These are phyloP conservation scores for Cerceris ruficornis DNA, from an alignment of 2,888 invertebrate species.

Conservation along the genomic window DNA sequence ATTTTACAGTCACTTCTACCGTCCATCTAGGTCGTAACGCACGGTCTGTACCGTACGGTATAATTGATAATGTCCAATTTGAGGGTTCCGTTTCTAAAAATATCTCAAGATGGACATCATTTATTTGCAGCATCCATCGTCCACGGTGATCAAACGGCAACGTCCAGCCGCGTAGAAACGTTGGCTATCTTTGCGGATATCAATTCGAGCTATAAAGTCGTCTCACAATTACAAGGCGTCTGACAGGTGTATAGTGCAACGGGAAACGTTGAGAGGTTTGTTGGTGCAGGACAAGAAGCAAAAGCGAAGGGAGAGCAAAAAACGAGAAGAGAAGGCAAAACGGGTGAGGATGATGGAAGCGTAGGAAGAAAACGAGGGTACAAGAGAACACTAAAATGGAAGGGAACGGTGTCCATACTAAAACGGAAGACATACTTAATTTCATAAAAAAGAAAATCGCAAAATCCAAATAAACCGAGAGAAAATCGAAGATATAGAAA, in stretches of 20 bases:
- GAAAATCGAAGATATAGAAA: neutral
- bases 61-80: conserved; percentile 3
- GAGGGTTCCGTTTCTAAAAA: conserved; percentile 41
- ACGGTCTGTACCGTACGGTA: neutral
- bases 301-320: conserved; percentile 45
- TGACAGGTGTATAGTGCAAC: conserved; percentile 66
- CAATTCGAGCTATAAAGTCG: conserved; percentile 64
- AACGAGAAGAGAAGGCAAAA: conserved; percentile 30
- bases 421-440: neutral
- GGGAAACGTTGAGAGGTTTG: conserved; percentile 65
- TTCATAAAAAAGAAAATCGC: too few relatives aligned
- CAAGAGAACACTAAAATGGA: neutral
- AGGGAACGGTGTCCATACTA: neutral
- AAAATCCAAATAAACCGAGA: neutral
- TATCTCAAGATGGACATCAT: conserved; percentile 31
- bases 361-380: conserved; percentile 34
- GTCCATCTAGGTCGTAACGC: neutral
- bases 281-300: conserved; percentile 51
- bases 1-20: neutral
- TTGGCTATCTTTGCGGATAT: conserved; percentile 60
- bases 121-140: conserved; percentile 44
- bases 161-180: conserved; percentile 39
- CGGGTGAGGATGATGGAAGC: conserved; percentile 38
- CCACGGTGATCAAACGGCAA: conserved; percentile 44
- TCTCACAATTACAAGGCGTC: conserved; percentile 63